These are phyloP conservation scores for Onychostruthus taczanowskii DNA, from an alignment of 2,113 vertebrate species.

Conservation along the genomic window DNA sequence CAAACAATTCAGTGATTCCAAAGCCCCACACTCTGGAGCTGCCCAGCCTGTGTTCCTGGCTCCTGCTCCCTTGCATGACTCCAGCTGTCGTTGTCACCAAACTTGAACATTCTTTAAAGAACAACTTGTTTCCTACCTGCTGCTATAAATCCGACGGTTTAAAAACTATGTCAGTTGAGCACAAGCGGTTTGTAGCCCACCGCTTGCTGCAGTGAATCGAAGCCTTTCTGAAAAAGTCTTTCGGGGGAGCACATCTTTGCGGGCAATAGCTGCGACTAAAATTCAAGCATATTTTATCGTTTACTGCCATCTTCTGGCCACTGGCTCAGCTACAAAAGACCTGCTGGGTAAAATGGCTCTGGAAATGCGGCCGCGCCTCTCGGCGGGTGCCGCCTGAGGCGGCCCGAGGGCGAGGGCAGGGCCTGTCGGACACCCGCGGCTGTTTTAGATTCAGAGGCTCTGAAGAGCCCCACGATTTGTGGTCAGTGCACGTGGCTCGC, in stretches of 20 bases:
- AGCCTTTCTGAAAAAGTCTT: not conserved
- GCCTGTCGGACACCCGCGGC: rapidly evolving
- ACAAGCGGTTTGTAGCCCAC: not conserved
- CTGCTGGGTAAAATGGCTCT: rapidly evolving
- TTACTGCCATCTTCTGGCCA: slow-evolving; percentile 34
- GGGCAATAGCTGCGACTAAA: too few species aligned
- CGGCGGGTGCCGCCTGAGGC: not conserved
- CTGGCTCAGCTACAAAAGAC: not conserved
- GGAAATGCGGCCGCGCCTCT: not conserved
- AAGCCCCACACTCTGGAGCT: not conserved
- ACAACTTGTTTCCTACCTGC: not conserved
- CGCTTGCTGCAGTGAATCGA: not conserved
- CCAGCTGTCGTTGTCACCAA: not conserved
- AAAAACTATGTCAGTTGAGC: not conserved
- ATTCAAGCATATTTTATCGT: not conserved
- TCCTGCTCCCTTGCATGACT: rapidly evolving
- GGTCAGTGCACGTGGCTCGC: rapidly evolving
- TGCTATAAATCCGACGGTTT: not conserved
- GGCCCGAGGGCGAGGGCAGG: rapidly evolving
- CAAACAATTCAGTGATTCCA: not conserved
- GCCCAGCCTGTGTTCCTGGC: too few species aligned
- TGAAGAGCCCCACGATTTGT: rapidly evolving
- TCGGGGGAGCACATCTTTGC: rapidly evolving
- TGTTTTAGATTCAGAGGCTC: not conserved
- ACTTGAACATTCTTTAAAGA: not conserved